phyloP scores from a whole-genome alignment of 2,888 invertebrate species.

The Hermodice carunculata region DNA sequence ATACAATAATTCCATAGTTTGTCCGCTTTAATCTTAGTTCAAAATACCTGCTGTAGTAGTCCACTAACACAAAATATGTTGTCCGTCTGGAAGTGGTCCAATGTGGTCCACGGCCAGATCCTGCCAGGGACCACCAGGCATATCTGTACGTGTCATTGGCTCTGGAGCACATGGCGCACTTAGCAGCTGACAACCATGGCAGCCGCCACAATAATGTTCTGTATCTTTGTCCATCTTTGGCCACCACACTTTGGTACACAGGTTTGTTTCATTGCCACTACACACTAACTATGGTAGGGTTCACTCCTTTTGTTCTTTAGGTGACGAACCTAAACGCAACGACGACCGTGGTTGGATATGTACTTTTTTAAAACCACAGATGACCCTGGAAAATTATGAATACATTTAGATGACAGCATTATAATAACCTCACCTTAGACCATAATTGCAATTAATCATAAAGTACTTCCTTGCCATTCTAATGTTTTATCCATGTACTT shows the following conservation, averaged over 20 bases:
- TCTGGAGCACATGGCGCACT: not conserved
- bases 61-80: constrained; percentile 15
- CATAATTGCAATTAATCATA: too few species aligned
- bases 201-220: constrained; percentile 4
- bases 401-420: too few species aligned
- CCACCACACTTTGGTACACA: constrained; percentile 22
- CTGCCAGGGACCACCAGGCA: constrained; percentile 12
- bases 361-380: too few species aligned
- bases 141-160: constrained; percentile 5
- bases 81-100: not conserved
- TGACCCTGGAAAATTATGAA: too few species aligned
- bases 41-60: constrained; percentile 18
- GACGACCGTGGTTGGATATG: too few species aligned
- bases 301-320: too few species aligned
- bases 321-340: too few species aligned
- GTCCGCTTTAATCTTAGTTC: not conserved
- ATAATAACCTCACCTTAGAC: too few species aligned
- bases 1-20: constrained; percentile 2
- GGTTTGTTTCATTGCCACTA: constrained; percentile 14
- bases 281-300: too few species aligned
- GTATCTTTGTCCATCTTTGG: constrained; percentile 18
- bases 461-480: too few species aligned
- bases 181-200: constrained; percentile 6
- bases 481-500: too few species aligned
- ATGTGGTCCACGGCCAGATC: constrained; percentile 16